These are phyloP conservation scores for Mimachlamys varia DNA, from an alignment of 2,888 invertebrate species.

Conservation along the genomic window DNA sequence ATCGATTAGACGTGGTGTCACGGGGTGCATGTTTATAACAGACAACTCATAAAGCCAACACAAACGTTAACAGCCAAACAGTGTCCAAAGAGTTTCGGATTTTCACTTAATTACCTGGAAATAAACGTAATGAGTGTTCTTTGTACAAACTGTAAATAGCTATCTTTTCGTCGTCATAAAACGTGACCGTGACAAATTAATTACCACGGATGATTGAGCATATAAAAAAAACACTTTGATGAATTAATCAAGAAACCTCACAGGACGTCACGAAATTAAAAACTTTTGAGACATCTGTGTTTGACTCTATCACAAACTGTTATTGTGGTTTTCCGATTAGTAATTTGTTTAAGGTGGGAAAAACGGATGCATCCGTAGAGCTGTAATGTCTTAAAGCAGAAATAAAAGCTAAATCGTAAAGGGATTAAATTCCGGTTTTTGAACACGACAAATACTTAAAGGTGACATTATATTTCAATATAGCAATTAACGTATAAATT, in stretches of 20 bases:
- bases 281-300: not conserved
- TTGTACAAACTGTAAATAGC: not conserved
- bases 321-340: not conserved
- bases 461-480: not conserved
- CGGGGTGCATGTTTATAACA: not conserved
- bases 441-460: not conserved
- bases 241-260: not conserved
- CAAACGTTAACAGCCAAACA: not conserved
- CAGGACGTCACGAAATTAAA: not conserved
- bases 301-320: not conserved
- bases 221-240: conserved; percentile 13
- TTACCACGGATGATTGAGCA: not conserved
- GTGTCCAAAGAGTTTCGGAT: not conserved
- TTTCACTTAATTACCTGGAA: not conserved
- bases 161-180: not conserved
- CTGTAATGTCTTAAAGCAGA: not conserved
- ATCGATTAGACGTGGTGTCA: not conserved
- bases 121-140: not conserved
- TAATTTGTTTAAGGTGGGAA: not conserved
- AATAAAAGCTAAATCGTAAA: not conserved
- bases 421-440: not conserved
- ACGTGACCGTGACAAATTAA: not conserved
- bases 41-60: not conserved
- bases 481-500: not conserved
- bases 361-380: not conserved